These are phyloP conservation scores for Tillus elongatus DNA, from an alignment of 2,888 invertebrate genomes.

Conservation along the genomic window DNA sequence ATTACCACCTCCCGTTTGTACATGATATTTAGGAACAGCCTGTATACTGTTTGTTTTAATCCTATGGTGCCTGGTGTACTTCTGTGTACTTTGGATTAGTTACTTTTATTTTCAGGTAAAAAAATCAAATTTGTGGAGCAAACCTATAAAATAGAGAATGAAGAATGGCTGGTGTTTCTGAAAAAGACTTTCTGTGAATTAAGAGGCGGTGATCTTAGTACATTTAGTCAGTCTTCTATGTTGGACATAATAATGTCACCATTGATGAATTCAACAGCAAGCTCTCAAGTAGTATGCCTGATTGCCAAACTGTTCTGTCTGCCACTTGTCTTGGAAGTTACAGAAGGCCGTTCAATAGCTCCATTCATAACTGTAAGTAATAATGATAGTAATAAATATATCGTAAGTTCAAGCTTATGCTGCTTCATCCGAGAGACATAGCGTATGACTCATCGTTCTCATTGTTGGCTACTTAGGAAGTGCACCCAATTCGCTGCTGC, in stretches of 20 bases:
- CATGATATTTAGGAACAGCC: too few relatives aligned
- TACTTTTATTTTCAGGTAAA: too few relatives aligned
- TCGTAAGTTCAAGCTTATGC: slow-evolving; percentile 2
- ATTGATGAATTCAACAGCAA: slow-evolving; percentile 53
- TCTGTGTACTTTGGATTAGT: too few relatives aligned
- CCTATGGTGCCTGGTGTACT: too few relatives aligned
- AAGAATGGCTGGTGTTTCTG: slow-evolving; percentile 80
- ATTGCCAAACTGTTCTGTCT: slow-evolving; percentile 55
- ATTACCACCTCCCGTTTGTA: too few relatives aligned
- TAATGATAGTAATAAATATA: not conserved
- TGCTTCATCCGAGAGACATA: too few relatives aligned
- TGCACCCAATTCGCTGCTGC: too few relatives aligned
- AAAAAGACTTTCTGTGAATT: slow-evolving; percentile 74
- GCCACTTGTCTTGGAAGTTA: slow-evolving; percentile 48
- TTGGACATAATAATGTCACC: slow-evolving; percentile 50
- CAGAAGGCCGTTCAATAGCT: too few relatives aligned
- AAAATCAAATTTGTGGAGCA: slow-evolving; percentile 29
- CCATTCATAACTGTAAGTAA: too few relatives aligned
- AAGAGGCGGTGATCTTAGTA: slow-evolving; percentile 68
- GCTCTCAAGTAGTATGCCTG: slow-evolving; percentile 53
- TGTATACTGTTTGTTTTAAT: too few relatives aligned
- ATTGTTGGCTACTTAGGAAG: too few relatives aligned
- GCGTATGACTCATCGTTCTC: too few relatives aligned
- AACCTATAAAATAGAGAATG: slow-evolving; percentile 63
- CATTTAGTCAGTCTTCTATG: slow-evolving; percentile 60